These are phyloP conservation scores for Menura novaehollandiae DNA, from an alignment of 2,113 vertebrate genomes.

Conservation along the genomic window DNA sequence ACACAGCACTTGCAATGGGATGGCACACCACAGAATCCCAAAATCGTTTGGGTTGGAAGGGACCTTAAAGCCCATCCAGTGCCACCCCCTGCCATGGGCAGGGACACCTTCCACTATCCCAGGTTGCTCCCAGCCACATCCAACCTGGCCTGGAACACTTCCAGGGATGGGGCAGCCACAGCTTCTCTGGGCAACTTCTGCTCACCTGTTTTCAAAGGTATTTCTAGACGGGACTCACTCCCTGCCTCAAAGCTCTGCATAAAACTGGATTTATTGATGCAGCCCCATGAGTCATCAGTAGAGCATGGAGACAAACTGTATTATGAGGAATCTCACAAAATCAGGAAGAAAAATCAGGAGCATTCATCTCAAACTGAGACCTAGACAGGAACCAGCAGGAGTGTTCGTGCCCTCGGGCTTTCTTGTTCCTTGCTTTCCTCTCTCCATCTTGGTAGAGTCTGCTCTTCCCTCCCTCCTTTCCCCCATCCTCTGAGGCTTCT, in stretches of 20 bases:
- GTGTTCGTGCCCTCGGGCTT: neutral
- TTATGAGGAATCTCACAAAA: neutral
- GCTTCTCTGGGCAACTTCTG: neutral
- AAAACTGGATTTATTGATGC: neutral
- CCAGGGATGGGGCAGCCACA: neutral
- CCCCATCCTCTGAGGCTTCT: neutral
- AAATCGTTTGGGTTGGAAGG: neutral
- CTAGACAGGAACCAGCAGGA: neutral
- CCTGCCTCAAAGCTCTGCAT: neutral
- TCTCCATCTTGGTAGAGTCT: fast-evolving
- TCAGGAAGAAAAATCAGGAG: neutral
- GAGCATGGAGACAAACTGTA: neutral
- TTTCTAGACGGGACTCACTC: neutral
- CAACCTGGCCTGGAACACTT: neutral
- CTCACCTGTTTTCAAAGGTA: neutral
- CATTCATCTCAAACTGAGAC: neutral
- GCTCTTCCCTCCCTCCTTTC: neutral
- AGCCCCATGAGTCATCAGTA: neutral
- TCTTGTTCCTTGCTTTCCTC: neutral
- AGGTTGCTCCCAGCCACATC: neutral
- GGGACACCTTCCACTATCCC: neutral
- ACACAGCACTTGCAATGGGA: neutral
- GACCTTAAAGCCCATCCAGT: neutral
- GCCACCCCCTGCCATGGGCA: neutral
- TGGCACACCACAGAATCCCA: neutral